phyloP scores from a whole-genome alignment of 1,140 invertebrate genomes.

The Zaprionus capensis region DNA sequence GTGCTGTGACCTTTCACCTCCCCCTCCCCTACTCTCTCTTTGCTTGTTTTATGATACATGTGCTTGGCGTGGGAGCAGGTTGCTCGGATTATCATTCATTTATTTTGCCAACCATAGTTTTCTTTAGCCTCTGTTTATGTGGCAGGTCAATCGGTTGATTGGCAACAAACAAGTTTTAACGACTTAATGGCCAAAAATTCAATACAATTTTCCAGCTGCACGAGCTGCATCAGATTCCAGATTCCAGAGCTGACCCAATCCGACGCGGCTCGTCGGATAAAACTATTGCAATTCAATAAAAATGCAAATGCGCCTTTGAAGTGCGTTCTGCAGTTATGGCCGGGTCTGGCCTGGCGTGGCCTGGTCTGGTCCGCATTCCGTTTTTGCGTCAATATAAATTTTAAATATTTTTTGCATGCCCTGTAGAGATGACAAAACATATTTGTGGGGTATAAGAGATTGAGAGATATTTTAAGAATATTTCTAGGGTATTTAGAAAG shows the following conservation, averaged over 20 bases:
- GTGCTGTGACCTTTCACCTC: neutral
- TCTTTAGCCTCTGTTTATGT: constrained; percentile 54
- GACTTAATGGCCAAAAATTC: constrained; percentile 80
- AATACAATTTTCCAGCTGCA: constrained; percentile 77
- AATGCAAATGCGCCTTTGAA: constrained; percentile 75
- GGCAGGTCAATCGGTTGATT: constrained; percentile 49
- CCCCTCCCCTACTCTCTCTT: neutral
- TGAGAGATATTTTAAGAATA: neutral
- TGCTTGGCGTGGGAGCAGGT: neutral
- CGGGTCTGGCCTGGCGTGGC: neutral
- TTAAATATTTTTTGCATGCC: constrained; percentile 30
- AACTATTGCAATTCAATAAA: constrained; percentile 81
- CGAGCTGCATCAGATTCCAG: constrained; percentile 40
- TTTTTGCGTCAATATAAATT: constrained; percentile 39
- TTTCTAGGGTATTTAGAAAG: neutral
- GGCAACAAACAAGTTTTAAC: constrained; percentile 67
- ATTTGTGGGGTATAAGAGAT: neutral
- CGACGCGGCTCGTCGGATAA: constrained; percentile 27
- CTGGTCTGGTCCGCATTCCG: constrained; percentile 58
- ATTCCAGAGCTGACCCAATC: constrained; percentile 20
- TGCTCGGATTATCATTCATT: constrained; percentile 35
- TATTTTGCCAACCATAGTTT: constrained; percentile 6
- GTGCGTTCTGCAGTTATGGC: constrained; percentile 63
- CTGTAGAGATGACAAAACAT: neutral
- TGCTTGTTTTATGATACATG: constrained; percentile 44